Evolutionary conservation across 2,113 vertebrate genomes (phyloP).

Genomic region (Leiothrix lutea): DNA sequence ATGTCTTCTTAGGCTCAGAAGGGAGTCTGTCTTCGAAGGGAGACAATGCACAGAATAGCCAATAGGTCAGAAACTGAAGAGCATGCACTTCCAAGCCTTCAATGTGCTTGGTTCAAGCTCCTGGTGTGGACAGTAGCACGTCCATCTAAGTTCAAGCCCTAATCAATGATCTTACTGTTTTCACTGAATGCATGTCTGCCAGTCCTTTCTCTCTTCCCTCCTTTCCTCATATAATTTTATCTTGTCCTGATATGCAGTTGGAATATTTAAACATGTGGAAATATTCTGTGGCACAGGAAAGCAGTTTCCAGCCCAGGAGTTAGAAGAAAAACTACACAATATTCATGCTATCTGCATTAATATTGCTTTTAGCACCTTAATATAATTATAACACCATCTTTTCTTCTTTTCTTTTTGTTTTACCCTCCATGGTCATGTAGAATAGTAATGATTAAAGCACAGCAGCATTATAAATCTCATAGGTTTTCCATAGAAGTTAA

Average conservation of each 20-base stretch:
- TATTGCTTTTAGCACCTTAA: neutral
- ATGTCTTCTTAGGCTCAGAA: neutral
- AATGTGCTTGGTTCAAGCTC: neutral
- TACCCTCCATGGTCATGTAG: accelerated
- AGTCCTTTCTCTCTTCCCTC: neutral
- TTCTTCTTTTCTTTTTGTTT: neutral
- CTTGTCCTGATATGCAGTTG: neutral
- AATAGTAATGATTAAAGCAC: neutral
- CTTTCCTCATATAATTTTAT: neutral
- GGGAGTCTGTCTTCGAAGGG: neutral
- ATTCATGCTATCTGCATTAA: neutral
- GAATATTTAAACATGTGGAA: neutral
- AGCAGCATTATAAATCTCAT: neutral
- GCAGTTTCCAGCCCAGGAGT: neutral
- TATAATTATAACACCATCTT: neutral
- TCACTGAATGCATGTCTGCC: neutral
- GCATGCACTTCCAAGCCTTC: neutral
- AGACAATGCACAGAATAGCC: neutral
- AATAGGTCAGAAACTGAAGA: neutral
- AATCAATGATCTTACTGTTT: neutral
- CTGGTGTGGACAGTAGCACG: neutral
- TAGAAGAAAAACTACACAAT: neutral
- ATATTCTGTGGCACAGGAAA: neutral
- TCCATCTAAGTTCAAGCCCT: neutral
- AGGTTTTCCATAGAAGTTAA: neutral